Evolutionary conservation across 2,888 invertebrate species (phyloP), one percentile per base, ranked within the genome.

Genomic region (Melanchra persicariae): DNA sequence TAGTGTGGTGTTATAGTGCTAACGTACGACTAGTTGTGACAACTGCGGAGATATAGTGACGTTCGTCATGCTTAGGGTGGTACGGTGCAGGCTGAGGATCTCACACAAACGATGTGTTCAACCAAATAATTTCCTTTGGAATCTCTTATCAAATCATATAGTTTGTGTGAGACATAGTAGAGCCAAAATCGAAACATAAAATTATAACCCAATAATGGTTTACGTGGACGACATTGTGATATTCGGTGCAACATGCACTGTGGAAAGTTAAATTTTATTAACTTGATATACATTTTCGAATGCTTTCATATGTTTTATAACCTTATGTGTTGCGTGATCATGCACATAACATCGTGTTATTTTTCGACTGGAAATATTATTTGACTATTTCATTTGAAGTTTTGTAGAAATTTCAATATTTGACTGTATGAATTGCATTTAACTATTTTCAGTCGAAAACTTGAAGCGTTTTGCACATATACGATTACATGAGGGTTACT

Each of bases 221-320:
- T 87, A 90, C 87, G 87, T 90, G 90, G 91, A 91, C 91, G 91
- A 91, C 88, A 91, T 89, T 88, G 94, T 94, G 93, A 91, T 89
- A 89, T 89, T 92, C 89, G 92, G 95, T 95, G 95, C 93, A 87
- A 94, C 95, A 95, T 95, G 95, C 95, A 93, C 95, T 92, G 95
- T 93, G 93, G 89, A 91, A 89, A 89, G 89, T 85, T 86, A 67
- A 22, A 68, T 77, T 81, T 76, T 74, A 84, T 84, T 88, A 88
- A 85, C 85, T 82, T 88, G 84, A 87, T 87, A 88, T 86, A 87
- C 79, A 84, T 84, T 77, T 79, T 83, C 80, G 62, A 70, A 81
- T 71, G 74, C 81, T 83, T 79, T 84, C 74, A 69, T 79, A 81
- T 71, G 71, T 82, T 83, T 80, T 76, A 77, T 79, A 74, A 77